phyloP scores from a whole-genome alignment of 2,113 vertebrate species.

The Benitochromis conjunctus region DNA sequence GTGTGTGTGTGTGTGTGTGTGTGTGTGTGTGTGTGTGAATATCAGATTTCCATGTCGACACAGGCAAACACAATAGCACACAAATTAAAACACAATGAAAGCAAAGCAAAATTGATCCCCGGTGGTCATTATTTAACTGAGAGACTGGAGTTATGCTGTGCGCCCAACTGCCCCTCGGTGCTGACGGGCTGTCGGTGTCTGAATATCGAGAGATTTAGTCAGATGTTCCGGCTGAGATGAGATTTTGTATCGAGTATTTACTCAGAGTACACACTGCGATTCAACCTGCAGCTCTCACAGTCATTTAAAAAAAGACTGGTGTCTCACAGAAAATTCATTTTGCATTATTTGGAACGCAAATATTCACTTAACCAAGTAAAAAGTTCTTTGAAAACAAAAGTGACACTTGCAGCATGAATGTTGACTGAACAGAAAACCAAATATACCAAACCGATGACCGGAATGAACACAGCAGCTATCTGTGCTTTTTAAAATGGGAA shows the following conservation, averaged over 20 bases:
- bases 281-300: background rate
- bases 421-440: background rate
- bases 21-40: background rate
- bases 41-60: background rate
- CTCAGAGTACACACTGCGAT: background rate
- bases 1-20: background rate
- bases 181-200: background rate
- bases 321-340: background rate
- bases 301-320: background rate
- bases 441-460: background rate
- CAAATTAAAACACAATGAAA: background rate
- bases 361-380: background rate
- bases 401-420: accelerated
- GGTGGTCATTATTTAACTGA: background rate
- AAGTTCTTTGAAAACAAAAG: background rate
- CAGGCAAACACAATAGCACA: background rate
- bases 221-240: background rate
- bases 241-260: background rate
- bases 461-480: background rate
- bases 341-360: background rate
- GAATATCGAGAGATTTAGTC: background rate
- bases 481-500: background rate
- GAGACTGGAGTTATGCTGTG: background rate
- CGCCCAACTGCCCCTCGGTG: background rate
- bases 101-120: background rate